These are phyloP conservation scores for Vireo altiloquus DNA, from an alignment of 2,113 vertebrate species.

Conservation along the genomic window DNA sequence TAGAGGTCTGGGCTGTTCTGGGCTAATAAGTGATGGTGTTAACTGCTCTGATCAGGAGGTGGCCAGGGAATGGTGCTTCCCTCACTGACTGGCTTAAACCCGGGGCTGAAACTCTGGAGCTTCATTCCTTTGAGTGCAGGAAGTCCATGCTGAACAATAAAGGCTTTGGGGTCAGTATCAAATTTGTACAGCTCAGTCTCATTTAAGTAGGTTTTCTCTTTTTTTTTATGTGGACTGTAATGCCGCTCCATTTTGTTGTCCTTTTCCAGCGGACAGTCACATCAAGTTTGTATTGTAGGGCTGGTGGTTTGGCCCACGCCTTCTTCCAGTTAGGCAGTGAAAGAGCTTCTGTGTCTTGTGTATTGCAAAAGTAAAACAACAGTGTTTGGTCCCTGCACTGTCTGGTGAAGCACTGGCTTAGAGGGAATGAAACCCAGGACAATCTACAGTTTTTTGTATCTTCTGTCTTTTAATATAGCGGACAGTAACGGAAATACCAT, in stretches of 20 bases:
- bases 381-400: not conserved
- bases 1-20: not conserved
- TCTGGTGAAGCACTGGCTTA: not conserved
- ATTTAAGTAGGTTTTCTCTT: not conserved
- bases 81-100: not conserved
- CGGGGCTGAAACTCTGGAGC: not conserved
- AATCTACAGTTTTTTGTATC: not conserved
- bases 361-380: not conserved
- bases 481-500: not conserved
- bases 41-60: not conserved
- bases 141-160: not conserved
- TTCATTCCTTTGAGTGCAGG: not conserved
- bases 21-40: not conserved
- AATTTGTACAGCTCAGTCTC: rapidly evolving
- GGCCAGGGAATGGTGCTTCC: not conserved
- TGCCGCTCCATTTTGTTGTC: not conserved
- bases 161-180: not conserved
- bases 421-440: not conserved
- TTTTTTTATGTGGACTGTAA: not conserved
- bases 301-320: not conserved
- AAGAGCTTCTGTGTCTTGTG: not conserved
- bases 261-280: not conserved
- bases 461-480: not conserved
- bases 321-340: not conserved
- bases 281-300: not conserved